Percentiles rank a stretch among this genome's conserved stretches.
These are phyloP conservation scores for Galago senegalensis DNA, from an alignment of 2,797 vertebrate species.

Conservation along the genomic window DNA sequence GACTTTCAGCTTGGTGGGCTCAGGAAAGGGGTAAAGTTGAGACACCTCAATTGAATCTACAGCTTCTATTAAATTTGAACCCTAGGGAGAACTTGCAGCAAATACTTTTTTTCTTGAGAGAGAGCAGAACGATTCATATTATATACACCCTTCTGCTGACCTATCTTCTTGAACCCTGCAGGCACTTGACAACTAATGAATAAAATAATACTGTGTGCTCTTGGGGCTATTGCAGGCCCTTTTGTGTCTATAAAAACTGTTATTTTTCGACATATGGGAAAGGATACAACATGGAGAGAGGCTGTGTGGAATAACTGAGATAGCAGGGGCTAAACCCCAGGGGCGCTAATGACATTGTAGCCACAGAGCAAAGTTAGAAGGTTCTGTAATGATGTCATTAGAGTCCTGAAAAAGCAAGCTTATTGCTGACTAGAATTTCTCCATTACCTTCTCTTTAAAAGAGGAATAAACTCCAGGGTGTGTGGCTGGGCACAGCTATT, in stretches of 20 bases:
- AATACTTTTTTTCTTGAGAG: slow-evolving; percentile 58
- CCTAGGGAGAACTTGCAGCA: slow-evolving; percentile 76
- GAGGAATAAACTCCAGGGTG: slow-evolving; percentile 73
- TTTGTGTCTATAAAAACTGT: slow-evolving; percentile 81
- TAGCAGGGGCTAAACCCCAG: slow-evolving; percentile 68
- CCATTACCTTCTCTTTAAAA: slow-evolving; percentile 72
- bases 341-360: slow-evolving; percentile 78
- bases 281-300: slow-evolving; percentile 59
- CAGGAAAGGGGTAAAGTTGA: slow-evolving; percentile 70
- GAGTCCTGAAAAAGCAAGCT: slow-evolving; percentile 72
- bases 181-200: slow-evolving; percentile 85
- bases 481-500: not conserved
- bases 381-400: slow-evolving; percentile 83
- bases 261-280: slow-evolving; percentile 64
- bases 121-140: slow-evolving; percentile 78
- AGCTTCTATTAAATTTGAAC: slow-evolving; percentile 77
- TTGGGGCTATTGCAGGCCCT: slow-evolving; percentile 70
- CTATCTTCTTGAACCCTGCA: slow-evolving; percentile 82
- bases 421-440: slow-evolving; percentile 78
- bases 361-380: slow-evolving; percentile 72
- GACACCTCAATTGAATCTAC: slow-evolving; percentile 64
- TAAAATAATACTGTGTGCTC: slow-evolving; percentile 81
- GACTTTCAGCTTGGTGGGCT: slow-evolving; percentile 58
- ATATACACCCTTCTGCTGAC: slow-evolving; percentile 73
- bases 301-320: slow-evolving; percentile 60